phyloP scores from a whole-genome alignment of 2,113 vertebrate genomes.

The Hemiprocne comata region DNA sequence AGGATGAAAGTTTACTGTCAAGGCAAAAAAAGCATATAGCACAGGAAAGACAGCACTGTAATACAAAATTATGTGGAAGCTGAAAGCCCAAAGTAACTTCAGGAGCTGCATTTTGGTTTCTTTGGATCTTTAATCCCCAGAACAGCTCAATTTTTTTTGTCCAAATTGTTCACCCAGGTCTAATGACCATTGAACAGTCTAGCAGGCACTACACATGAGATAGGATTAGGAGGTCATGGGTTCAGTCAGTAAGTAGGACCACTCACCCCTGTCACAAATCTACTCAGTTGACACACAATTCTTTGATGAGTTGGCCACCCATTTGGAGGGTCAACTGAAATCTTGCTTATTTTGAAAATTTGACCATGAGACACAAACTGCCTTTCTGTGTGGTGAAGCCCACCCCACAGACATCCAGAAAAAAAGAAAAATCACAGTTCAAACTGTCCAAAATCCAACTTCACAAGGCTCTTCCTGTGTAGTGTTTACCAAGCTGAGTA shows the following conservation, averaged over 20 bases:
- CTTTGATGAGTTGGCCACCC: conserved; percentile 69
- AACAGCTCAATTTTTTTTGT: conserved; percentile 30
- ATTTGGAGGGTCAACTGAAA: conserved; percentile 65
- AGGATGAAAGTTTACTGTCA: neutral
- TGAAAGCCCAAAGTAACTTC: neutral
- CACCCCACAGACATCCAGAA: neutral
- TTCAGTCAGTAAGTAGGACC: conserved; percentile 61
- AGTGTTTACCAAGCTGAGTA: neutral
- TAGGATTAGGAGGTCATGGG: conserved; percentile 75
- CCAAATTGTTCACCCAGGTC: conserved; percentile 60
- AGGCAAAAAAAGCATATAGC: neutral
- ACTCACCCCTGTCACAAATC: conserved; percentile 69
- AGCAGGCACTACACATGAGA: conserved; percentile 60
- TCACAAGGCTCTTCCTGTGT: neutral
- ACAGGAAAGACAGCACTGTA: neutral
- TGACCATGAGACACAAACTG: conserved; percentile 56
- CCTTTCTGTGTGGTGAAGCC: conserved; percentile 10
- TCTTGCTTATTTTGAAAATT: conserved; percentile 47
- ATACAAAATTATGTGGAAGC: neutral
- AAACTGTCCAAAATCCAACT: neutral
- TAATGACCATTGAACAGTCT: conserved; percentile 69
- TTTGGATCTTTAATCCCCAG: conserved; percentile 49
- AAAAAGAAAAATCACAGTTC: neutral
- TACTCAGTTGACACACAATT: conserved; percentile 63
- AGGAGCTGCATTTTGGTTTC: conserved; percentile 4